Percentiles rank a stretch among this genome's conserved stretches.
Evolutionary conservation across 2,797 vertebrate genomes (phyloP).

Genomic region (Myioborus miniatus): DNA sequence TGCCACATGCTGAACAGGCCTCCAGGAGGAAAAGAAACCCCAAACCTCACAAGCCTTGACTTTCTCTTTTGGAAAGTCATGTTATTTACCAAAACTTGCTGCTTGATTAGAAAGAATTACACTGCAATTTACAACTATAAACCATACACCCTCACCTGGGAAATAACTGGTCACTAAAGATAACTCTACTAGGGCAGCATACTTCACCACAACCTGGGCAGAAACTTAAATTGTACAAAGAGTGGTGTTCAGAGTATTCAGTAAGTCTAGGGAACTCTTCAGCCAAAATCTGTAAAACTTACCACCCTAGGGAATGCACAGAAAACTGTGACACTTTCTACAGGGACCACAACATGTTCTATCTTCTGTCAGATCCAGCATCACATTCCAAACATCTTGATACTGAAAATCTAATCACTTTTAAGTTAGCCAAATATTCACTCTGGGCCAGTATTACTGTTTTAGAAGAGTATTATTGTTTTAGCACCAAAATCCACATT

Average conservation of each 20-base stretch:
- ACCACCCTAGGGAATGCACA: accelerated
- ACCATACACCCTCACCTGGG: accelerated
- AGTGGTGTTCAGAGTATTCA: neutral
- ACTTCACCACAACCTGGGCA: neutral
- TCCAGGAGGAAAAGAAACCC: neutral
- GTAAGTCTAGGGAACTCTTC: neutral
- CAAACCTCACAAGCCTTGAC: neutral
- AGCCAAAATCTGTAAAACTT: neutral
- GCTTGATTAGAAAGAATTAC: neutral
- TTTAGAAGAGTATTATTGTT: neutral
- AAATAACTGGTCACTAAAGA: neutral
- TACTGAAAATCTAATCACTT: neutral
- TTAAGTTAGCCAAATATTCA: neutral
- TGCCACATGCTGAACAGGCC: neutral
- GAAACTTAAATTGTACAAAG: accelerated
- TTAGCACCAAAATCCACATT: neutral
- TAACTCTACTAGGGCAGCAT: neutral
- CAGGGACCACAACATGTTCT: accelerated
- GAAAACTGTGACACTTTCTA: neutral
- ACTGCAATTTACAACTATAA: neutral
- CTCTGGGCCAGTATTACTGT: neutral
- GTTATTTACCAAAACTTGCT: neutral
- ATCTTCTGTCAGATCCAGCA: too few relatives aligned
- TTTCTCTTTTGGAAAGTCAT: neutral
- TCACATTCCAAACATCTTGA: neutral